phyloP scores from a whole-genome alignment of 2,113 vertebrate genomes.

The Pomatorhinus ruficollis region DNA sequence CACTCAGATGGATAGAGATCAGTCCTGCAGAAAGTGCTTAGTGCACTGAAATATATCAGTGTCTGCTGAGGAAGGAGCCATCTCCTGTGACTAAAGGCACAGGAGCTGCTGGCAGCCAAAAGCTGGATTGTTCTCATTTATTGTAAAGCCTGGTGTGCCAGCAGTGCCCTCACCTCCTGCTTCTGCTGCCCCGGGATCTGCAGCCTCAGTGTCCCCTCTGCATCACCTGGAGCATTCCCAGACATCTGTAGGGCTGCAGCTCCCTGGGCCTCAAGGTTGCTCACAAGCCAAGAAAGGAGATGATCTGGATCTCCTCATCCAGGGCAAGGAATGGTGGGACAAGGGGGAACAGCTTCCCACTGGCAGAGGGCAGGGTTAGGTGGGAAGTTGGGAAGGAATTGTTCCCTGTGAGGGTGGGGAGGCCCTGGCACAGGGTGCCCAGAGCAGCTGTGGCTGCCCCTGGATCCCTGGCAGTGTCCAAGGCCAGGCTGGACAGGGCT shows the following conservation, averaged over 20 bases:
- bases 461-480: not conserved
- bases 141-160: not conserved
- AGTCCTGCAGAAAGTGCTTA: not conserved
- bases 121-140: not conserved
- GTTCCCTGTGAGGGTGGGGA: rapidly evolving
- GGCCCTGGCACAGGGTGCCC: not conserved
- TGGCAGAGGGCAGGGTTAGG: rapidly evolving
- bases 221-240: not conserved
- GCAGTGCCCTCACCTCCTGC: not conserved
- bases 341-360: not conserved
- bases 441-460: not conserved
- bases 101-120: not conserved
- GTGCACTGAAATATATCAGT: not conserved
- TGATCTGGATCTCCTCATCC: not conserved
- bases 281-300: not conserved
- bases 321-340: not conserved
- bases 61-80: not conserved
- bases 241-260: not conserved
- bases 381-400: not conserved
- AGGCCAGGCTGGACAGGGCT: rapidly evolving
- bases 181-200: not conserved
- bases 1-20: not conserved
- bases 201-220: not conserved
- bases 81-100: not conserved
- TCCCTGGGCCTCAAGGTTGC: not conserved